Evolutionary conservation across 2,888 invertebrate species (phyloP).

Genomic region (Patella caerulea): DNA sequence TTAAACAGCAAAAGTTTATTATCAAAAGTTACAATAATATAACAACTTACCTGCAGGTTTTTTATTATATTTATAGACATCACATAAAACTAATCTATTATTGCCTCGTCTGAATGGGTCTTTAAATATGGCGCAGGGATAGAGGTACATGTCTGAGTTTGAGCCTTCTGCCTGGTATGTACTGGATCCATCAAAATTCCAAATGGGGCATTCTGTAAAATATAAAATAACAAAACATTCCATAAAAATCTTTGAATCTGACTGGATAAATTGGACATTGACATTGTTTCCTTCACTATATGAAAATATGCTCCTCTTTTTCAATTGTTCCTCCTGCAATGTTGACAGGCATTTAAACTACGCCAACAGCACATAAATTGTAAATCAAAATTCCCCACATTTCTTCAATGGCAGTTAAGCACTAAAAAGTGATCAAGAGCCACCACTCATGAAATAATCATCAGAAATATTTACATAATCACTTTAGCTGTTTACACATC

Average conservation of each 20-base stretch:
- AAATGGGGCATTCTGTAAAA: constrained; percentile 70
- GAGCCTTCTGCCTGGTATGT: constrained; percentile 73
- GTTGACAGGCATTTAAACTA: too few species aligned
- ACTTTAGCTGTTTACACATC: too few species aligned
- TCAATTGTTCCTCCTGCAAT: too few species aligned
- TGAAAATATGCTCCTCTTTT: too few species aligned
- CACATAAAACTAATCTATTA: constrained; percentile 91
- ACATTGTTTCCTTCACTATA: too few species aligned
- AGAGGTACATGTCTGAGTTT: constrained; percentile 85
- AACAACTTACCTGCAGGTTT: constrained; percentile 80
- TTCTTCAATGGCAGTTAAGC: too few species aligned
- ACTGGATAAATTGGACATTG: too few species aligned
- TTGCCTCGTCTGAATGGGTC: constrained; percentile 80
- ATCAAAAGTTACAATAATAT: not conserved
- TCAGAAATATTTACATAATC: constrained; percentile 3
- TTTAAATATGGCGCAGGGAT: constrained; percentile 78
- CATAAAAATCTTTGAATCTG: too few species aligned
- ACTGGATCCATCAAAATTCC: constrained; percentile 74
- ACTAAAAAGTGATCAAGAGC: too few species aligned
- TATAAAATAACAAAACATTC: too few species aligned
- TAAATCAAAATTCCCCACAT: too few species aligned
- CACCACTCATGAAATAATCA: not conserved
- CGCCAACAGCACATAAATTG: too few species aligned
- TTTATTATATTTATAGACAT: constrained; percentile 87
- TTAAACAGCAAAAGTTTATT: not conserved